These are phyloP conservation scores for Porites australiensis DNA, from an alignment of 64 coral and sea anemone genomes.

Conservation along the genomic window DNA sequence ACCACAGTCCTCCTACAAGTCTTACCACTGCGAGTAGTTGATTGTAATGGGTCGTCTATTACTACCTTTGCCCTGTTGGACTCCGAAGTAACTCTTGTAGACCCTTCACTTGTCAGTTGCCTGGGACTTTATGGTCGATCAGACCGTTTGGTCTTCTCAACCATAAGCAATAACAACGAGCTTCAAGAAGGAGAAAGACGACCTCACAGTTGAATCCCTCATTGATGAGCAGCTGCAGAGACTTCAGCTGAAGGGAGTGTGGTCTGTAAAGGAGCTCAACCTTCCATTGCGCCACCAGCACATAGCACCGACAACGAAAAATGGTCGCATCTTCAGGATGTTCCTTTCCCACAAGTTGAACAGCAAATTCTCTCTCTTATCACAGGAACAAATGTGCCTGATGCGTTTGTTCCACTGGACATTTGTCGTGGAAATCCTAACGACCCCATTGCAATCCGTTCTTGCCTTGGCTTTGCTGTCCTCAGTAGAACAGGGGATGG, in stretches of 20 bases:
- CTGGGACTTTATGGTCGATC: slow-evolving; percentile 35
- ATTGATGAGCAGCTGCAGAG: too few relatives aligned
- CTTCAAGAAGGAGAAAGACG: too few relatives aligned
- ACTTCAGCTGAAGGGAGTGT: too few relatives aligned
- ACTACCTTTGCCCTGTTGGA: slow-evolving; percentile 75
- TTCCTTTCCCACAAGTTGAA: slow-evolving; percentile 40
- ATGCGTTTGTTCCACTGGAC: slow-evolving; percentile 31
- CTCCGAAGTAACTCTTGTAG: slow-evolving; percentile 55
- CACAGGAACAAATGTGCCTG: slow-evolving; percentile 3
- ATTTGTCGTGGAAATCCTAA: slow-evolving; percentile 19
- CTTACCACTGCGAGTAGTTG: slow-evolving; percentile 39
- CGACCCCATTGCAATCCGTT: slow-evolving; percentile 19
- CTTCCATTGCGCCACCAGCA: too few relatives aligned
- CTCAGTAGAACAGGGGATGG: neutral
- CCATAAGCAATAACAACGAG: too few relatives aligned
- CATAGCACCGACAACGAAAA: too few relatives aligned
- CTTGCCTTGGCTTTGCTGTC: slow-evolving; percentile 19
- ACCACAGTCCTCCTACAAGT: slow-evolving; percentile 58
- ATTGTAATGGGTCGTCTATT: neutral
- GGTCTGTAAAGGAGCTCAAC: too few relatives aligned
- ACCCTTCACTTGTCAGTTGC: slow-evolving; percentile 50
- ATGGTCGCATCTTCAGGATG: slow-evolving; percentile 30
- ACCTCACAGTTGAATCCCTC: too few relatives aligned
- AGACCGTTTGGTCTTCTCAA: too few relatives aligned
- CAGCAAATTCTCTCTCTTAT: slow-evolving; percentile 28